Evolutionary conservation across 2,888 invertebrate genomes (phyloP).

Genomic region (Peribatodes rhomboidaria): DNA sequence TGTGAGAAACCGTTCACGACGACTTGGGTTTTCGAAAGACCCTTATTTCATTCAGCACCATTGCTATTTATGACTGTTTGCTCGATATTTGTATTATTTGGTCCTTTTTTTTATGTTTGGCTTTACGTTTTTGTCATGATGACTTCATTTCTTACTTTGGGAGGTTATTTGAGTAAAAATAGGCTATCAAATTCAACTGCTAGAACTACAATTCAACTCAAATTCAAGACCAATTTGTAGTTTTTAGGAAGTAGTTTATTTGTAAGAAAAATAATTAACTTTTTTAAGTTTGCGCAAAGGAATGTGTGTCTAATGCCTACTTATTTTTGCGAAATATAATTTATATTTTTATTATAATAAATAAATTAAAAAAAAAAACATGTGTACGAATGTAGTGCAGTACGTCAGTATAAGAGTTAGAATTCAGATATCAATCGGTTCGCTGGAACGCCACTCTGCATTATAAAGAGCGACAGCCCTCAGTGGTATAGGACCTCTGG

Average conservation of each 20-base stretch:
- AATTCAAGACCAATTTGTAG: no score
- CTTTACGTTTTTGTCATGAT: neutral
- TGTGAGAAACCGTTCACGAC: constrained; percentile 3
- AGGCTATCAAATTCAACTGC: constrained; percentile 14
- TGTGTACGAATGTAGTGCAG: no score
- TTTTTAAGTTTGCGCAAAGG: no score
- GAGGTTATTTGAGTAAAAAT: neutral
- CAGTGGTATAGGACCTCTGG: constrained; percentile 55
- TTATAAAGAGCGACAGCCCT: constrained; percentile 53
- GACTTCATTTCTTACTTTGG: neutral
- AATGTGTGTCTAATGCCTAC: no score
- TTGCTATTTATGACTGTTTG: neutral
- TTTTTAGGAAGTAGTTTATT: no score
- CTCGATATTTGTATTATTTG: neutral
- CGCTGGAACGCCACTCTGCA: constrained; percentile 65
- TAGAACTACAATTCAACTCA: constrained; percentile 7
- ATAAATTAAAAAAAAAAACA: no score
- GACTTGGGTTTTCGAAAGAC: neutral
- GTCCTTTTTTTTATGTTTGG: neutral
- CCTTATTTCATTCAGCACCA: neutral
- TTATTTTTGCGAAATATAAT: no score
- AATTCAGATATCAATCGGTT: constrained; percentile 55
- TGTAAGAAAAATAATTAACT: no score
- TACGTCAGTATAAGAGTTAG: constrained; percentile 43
- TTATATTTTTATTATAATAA: no score